Conservation (phyloP, 1,140 invertebrate species). For the Wasmannia auropunctata region DNA sequence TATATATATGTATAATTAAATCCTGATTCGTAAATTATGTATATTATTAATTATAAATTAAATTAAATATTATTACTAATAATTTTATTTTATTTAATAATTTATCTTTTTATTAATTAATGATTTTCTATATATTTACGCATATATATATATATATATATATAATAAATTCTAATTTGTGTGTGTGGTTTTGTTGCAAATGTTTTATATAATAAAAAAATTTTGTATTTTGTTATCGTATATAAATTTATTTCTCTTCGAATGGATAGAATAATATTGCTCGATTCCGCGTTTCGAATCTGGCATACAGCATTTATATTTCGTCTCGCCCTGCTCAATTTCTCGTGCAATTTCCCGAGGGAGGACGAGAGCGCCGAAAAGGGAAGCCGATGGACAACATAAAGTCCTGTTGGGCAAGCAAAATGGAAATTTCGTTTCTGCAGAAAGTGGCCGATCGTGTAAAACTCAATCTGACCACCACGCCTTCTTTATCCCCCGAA, state of each 20-base stretch:
- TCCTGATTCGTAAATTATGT: no score
- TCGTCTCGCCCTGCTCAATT: slow-evolving; percentile 50
- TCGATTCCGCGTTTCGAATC: slow-evolving; percentile 9
- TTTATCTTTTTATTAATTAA: no score
- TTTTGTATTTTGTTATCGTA: neutral
- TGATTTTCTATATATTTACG: no score
- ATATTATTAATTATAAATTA: no score
- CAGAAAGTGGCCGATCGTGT: slow-evolving; percentile 34
- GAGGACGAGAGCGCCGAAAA: slow-evolving; percentile 14
- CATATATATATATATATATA: neutral
- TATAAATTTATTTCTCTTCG: neutral
- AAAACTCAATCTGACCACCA: slow-evolving; percentile 42
- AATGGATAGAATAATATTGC: slow-evolving; percentile 1
- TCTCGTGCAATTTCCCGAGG: slow-evolving; percentile 61
- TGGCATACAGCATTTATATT: slow-evolving; percentile 36
- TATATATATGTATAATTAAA: neutral
- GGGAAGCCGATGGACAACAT: slow-evolving; percentile 43
- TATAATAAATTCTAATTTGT: no score
- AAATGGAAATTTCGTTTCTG: slow-evolving; percentile 62
- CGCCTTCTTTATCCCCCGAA: neutral
- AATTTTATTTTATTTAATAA: no score
- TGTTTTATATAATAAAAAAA: neutral
- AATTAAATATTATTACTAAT: no score
- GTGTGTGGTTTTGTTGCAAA: no score
- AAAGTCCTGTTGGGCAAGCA: slow-evolving; percentile 39